Conservation (phyloP, 2,113 vertebrate species). For the Gopherus flavomarginatus region DNA sequence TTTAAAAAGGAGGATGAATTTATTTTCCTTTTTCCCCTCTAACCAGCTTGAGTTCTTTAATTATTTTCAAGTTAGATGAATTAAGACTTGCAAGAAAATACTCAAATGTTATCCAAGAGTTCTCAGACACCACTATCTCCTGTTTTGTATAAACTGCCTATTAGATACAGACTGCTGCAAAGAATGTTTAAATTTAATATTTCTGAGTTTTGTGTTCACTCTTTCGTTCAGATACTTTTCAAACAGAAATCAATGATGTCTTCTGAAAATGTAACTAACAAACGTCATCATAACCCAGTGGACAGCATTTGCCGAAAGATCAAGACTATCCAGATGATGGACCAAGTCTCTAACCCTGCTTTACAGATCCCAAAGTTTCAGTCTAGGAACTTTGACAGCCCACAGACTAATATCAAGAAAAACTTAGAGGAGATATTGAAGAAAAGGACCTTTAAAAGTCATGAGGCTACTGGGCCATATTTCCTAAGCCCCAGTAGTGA, state of each 20-base stretch:
- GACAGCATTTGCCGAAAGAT: conserved; percentile 93
- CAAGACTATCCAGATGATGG: conserved; percentile 86
- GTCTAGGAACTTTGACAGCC: conserved; percentile 83
- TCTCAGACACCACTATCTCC: background rate
- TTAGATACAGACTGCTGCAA: rapidly evolving
- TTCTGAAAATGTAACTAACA: background rate
- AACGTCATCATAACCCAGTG: conserved; percentile 87
- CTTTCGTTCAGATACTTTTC: background rate
- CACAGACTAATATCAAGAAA: conserved; percentile 76
- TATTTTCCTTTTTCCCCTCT: background rate
- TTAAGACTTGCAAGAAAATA: background rate
- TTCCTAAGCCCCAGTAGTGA: background rate
- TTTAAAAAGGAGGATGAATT: no score
- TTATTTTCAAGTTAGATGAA: background rate
- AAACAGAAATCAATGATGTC: conserved; percentile 21
- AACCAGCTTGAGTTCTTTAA: background rate
- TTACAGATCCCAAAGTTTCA: conserved; percentile 87
- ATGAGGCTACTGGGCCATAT: background rate
- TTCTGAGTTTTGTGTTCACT: rapidly evolving
- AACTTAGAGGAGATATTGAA: conserved; percentile 86
- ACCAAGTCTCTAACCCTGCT: conserved; percentile 78
- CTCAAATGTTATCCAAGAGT: background rate
- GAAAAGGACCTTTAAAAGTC: conserved; percentile 67
- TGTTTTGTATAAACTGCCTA: background rate
- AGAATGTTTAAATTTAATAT: background rate